A percentile compares a stretch with the other conserved stretches of the same genome.
Evolutionary conservation across 64 coral and sea anemone genomes (phyloP).

Genomic region (Stylophora pistillata): DNA sequence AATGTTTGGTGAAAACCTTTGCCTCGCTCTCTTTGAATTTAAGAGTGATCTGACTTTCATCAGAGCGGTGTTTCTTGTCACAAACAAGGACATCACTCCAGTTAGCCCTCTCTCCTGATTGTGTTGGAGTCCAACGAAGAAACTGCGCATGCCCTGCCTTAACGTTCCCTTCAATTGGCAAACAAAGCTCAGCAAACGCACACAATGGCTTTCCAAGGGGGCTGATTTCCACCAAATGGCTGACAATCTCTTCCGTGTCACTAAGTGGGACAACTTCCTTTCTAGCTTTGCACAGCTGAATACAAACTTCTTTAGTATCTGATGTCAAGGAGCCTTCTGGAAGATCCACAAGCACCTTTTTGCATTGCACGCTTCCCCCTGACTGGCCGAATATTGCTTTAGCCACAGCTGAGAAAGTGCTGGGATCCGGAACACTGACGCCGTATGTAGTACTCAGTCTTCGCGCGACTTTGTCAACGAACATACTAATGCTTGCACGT

Average conservation of each 20-base stretch:
- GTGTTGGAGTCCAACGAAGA: constrained; percentile 38
- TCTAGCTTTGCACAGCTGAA: constrained; percentile 19
- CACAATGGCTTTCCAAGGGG: neutral
- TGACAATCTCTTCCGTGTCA: neutral
- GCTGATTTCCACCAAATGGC: constrained; percentile 22
- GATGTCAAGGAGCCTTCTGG: constrained; percentile 8
- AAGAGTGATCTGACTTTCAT: neutral
- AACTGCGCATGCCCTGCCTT: neutral
- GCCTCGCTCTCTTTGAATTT: neutral
- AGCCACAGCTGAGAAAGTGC: neutral
- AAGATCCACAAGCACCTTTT: constrained; percentile 2
- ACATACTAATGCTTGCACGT: neutral
- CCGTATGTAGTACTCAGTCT: constrained; percentile 11
- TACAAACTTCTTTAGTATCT: constrained; percentile 38
- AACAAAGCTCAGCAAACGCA: neutral
- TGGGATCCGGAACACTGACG: constrained; percentile 11
- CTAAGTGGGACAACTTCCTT: constrained; percentile 1
- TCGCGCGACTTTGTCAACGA: constrained; percentile 25
- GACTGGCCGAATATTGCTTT: constrained; percentile 42
- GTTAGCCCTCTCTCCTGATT: constrained; percentile 21
- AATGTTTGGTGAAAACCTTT: neutral
- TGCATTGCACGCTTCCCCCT: constrained; percentile 8
- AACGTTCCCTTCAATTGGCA: neutral
- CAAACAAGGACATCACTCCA: constrained; percentile 4
- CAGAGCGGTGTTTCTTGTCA: neutral